A percentile compares a stretch with the other conserved stretches of the same genome.
phyloP scores from a whole-genome alignment of 2,888 invertebrate species.

The Volucella inanis region DNA sequence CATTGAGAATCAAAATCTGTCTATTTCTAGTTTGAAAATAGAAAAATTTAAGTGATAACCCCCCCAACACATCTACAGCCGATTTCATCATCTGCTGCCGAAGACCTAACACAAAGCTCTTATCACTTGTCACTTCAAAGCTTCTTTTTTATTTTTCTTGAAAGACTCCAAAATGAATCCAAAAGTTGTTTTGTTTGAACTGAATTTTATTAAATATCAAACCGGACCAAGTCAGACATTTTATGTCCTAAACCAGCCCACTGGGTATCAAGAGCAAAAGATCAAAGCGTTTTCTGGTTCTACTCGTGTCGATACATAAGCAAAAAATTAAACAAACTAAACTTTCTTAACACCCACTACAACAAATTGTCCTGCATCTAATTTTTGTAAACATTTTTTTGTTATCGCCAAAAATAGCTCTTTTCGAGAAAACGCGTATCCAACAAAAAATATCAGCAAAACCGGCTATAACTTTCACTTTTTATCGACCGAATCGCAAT shows the following conservation, averaged over 20 bases:
- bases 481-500: constrained; percentile 6
- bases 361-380: background rate
- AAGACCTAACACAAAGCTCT: constrained; percentile 8
- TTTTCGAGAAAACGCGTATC: constrained; percentile 18
- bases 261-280: constrained; percentile 54
- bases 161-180: background rate
- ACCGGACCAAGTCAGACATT: background rate
- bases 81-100: constrained; percentile 6
- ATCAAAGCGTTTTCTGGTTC: constrained; percentile 19
- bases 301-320: constrained; percentile 7
- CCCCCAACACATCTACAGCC: constrained; percentile 7
- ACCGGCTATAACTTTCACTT: constrained; percentile 3
- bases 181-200: constrained; percentile 26
- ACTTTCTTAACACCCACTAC: constrained; percentile 34
- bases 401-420: constrained; percentile 14
- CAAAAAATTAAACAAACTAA: background rate
- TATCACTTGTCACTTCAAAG: constrained; percentile 30
- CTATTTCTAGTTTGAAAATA: constrained; percentile 23
- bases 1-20: background rate
- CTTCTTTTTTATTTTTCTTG: background rate
- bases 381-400: constrained; percentile 1
- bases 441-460: constrained; percentile 3
- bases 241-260: background rate
- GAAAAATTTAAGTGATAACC: constrained; percentile 39
- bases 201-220: constrained; percentile 16